These are phyloP conservation scores for Drosophila kepulauana DNA, from an alignment of 1,140 invertebrate species.

Conservation along the genomic window DNA sequence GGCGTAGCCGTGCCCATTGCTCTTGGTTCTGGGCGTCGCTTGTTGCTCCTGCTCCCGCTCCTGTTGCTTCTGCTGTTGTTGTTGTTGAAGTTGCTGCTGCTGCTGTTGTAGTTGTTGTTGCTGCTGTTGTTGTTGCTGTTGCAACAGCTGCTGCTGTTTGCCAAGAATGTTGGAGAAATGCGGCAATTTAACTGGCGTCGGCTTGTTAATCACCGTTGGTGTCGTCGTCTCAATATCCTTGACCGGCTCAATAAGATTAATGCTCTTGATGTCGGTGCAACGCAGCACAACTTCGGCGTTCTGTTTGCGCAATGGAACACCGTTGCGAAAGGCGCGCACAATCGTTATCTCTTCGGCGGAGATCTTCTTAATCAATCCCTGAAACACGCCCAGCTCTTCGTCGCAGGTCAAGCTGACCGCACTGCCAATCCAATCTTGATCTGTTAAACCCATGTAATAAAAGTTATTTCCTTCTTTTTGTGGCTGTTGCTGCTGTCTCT, in stretches of 20 bases:
- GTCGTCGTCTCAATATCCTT: constrained; percentile 62
- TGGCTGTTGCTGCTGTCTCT: no score
- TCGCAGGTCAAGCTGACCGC: constrained; percentile 83
- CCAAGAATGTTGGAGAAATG: constrained; percentile 75
- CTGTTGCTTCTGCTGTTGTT: constrained; percentile 39
- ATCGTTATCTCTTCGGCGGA: constrained; percentile 90
- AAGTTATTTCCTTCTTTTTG: constrained; percentile 14
- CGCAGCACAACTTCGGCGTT: constrained; percentile 87
- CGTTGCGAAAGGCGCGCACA: constrained; percentile 92
- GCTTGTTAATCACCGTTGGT: constrained; percentile 79
- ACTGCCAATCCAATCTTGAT: constrained; percentile 82
- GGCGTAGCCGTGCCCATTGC: constrained; percentile 43
- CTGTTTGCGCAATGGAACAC: constrained; percentile 88
- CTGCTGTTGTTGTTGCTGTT: constrained; percentile 57
- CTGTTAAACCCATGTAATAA: constrained; percentile 77
- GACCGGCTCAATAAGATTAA: constrained; percentile 73
- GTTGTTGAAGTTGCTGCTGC: constrained; percentile 57
- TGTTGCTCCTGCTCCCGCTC: constrained; percentile 47
- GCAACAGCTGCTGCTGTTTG: constrained; percentile 64
- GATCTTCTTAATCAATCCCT: constrained; percentile 92
- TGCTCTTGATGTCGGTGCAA: constrained; percentile 83
- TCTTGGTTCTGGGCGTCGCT: constrained; percentile 42
- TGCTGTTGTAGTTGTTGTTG: constrained; percentile 49
- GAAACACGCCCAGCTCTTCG: constrained; percentile 85
- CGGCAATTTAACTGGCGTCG: constrained; percentile 79